These are phyloP conservation scores for Sipunculus nudus DNA, from an alignment of 2,888 invertebrate genomes.

Conservation along the genomic window DNA sequence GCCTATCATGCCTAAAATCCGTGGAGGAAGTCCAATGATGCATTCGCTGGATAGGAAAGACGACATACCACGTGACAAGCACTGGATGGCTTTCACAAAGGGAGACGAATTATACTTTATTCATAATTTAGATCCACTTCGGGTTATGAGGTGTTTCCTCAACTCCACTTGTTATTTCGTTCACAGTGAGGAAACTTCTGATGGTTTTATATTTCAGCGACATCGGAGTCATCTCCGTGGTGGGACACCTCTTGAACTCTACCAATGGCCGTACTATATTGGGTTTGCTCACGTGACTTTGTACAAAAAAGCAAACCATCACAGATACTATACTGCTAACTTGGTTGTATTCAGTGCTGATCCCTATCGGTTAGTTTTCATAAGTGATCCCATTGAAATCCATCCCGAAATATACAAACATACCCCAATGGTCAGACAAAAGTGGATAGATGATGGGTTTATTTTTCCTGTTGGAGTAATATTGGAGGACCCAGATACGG, in stretches of 20 bases:
- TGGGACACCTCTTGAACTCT: constrained; percentile 45
- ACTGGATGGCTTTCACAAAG: constrained; percentile 42
- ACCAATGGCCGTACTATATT: constrained; percentile 42
- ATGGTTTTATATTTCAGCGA: constrained; percentile 40
- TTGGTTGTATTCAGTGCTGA: constrained; percentile 40
- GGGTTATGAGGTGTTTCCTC: constrained; percentile 39
- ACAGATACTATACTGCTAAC: constrained; percentile 43
- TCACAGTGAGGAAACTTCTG: constrained; percentile 29
- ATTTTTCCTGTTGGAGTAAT: constrained; percentile 47
- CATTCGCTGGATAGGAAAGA: constrained; percentile 36
- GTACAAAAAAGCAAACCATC: constrained; percentile 36
- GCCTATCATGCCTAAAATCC: constrained; percentile 42
- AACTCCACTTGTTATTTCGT: constrained; percentile 38
- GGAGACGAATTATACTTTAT: constrained; percentile 41
- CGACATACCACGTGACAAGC: constrained; percentile 47
- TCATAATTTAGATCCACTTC: constrained; percentile 46
- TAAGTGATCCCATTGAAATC: constrained; percentile 41
- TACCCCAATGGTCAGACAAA: constrained; percentile 41
- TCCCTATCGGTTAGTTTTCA: constrained; percentile 43
- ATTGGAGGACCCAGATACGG: constrained; percentile 36
- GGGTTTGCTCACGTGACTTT: constrained; percentile 45
- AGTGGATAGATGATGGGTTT: constrained; percentile 46
- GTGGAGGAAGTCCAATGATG: constrained; percentile 44
- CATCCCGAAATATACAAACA: constrained; percentile 35
- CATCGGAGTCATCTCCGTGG: constrained; percentile 41